phyloP scores from a whole-genome alignment of 2,888 invertebrate genomes.

The Catonia carolina region DNA sequence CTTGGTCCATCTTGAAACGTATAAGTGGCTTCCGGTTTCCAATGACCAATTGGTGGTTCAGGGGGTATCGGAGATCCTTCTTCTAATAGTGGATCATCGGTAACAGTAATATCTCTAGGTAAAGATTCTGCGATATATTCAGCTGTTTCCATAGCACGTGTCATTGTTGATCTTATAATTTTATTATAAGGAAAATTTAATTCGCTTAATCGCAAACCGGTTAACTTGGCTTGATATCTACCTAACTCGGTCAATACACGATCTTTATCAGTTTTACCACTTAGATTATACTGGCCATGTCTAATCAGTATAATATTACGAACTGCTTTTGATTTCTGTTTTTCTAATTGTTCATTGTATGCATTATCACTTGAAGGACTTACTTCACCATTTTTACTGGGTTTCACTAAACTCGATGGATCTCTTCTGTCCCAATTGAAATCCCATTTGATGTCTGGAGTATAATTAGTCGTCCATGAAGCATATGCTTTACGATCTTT shows the following conservation, averaged over 20 bases:
- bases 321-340: constrained; percentile 53
- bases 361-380: constrained; percentile 55
- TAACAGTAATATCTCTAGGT: constrained; percentile 48
- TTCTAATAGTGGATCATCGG: constrained; percentile 66
- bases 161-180: constrained; percentile 86
- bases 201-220: constrained; percentile 73
- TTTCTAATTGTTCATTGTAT: constrained; percentile 59
- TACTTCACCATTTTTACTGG: constrained; percentile 48
- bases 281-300: constrained; percentile 88
- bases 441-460: constrained; percentile 68
- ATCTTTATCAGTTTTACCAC: constrained; percentile 63
- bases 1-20: constrained; percentile 71
- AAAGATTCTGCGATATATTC: constrained; percentile 69
- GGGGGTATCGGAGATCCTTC: constrained; percentile 95
- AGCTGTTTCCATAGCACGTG: constrained; percentile 87
- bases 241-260: constrained; percentile 74
- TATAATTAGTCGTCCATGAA: constrained; percentile 52
- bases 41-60: constrained; percentile 82
- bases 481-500: constrained; percentile 20
- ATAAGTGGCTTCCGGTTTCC: constrained; percentile 65
- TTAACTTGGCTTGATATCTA: constrained; percentile 73
- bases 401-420: constrained; percentile 63
- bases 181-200: constrained; percentile 71
- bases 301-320: constrained; percentile 86
- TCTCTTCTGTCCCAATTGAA: constrained; percentile 83